Conservation (phyloP, 2,797 vertebrate genomes). For the Enteromius radiatus region DNA sequence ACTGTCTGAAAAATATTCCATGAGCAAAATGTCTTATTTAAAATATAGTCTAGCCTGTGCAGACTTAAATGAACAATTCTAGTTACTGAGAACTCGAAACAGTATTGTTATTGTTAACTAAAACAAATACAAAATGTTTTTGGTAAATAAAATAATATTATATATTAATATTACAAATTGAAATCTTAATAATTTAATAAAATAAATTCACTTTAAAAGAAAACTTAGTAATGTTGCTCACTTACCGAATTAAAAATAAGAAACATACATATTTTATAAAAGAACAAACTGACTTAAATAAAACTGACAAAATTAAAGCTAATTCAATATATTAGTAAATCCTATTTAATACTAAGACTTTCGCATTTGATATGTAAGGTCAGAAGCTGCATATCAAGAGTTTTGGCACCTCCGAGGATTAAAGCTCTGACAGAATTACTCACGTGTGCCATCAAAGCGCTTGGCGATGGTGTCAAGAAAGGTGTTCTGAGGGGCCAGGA, state of each 20-base stretch:
- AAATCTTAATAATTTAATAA: neutral
- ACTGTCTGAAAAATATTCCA: neutral
- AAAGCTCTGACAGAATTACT: constrained; percentile 68
- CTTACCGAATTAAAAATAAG: neutral
- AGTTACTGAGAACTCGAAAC: neutral
- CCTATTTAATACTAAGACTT: neutral
- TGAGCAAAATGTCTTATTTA: neutral
- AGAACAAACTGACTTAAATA: neutral
- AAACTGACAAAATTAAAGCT: neutral
- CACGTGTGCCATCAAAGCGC: constrained; percentile 91
- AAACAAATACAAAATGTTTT: neutral
- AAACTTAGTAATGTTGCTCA: neutral
- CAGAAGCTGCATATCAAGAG: neutral
- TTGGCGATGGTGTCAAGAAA: constrained; percentile 90
- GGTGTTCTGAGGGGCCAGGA: constrained; percentile 91
- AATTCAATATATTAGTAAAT: neutral
- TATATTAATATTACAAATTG: too few species aligned
- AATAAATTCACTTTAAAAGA: neutral
- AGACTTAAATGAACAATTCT: neutral
- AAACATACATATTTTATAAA: neutral
- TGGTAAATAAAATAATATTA: neutral
- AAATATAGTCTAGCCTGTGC: neutral
- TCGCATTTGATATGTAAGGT: neutral
- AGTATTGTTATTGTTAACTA: neutral
- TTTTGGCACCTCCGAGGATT: neutral